These are phyloP conservation scores for Scylla paramamosain DNA, from an alignment of 1,140 invertebrate species.

Conservation along the genomic window DNA sequence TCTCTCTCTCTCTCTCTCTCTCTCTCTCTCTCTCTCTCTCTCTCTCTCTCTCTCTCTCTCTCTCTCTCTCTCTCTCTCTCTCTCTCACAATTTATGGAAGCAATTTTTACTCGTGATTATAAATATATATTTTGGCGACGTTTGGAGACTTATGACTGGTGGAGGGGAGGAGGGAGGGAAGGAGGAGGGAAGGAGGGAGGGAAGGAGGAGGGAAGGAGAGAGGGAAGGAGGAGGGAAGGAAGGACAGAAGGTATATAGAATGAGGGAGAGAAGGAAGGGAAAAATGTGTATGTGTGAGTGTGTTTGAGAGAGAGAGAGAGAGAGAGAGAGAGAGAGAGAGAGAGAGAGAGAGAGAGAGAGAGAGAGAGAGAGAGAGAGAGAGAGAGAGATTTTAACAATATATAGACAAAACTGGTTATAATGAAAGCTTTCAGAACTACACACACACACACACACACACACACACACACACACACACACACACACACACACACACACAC, in stretches of 20 bases:
- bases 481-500: too few relatives aligned
- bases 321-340: background rate
- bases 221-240: background rate
- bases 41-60: conserved; percentile 43
- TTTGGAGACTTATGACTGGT: background rate
- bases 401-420: too few relatives aligned
- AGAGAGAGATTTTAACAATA: background rate
- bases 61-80: conserved; percentile 50
- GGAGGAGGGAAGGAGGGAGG: background rate
- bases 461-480: too few relatives aligned
- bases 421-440: too few relatives aligned
- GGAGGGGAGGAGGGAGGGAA: too few relatives aligned
- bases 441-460: too few relatives aligned
- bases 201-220: conserved; percentile 22
- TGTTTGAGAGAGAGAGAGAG: too few relatives aligned
- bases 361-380: background rate
- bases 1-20: conserved; percentile 31
- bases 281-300: too few relatives aligned
- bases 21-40: background rate
- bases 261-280: background rate
- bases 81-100: background rate
- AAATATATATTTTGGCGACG: conserved; percentile 30
- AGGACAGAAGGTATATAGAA: background rate
- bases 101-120: too few relatives aligned
- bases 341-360: conserved; percentile 36